phyloP scores from a whole-genome alignment of 1,140 invertebrate genomes.

The Maconellicoccus hirsutus region DNA sequence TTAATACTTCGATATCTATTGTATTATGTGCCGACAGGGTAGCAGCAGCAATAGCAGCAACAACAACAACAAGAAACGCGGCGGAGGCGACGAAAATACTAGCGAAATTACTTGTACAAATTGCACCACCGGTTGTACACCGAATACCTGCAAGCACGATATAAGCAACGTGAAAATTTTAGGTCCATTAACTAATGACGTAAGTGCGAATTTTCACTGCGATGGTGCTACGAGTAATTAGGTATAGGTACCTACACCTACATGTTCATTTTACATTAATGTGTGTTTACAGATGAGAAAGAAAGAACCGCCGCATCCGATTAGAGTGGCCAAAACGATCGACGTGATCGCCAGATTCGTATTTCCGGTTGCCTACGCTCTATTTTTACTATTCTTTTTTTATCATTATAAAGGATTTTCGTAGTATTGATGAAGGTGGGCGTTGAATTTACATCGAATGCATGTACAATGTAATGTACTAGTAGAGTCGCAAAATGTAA shows the following conservation, averaged over 20 bases:
- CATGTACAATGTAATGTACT: too few relatives aligned
- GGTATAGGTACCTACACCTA: too few relatives aligned
- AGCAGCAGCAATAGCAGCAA: not conserved
- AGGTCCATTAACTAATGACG: not conserved
- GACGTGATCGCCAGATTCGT: slow-evolving; percentile 86
- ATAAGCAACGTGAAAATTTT: not conserved
- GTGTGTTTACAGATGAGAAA: slow-evolving; percentile 54
- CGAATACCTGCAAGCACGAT: not conserved
- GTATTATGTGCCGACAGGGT: not conserved
- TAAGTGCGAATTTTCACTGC: not conserved
- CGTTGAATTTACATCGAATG: too few relatives aligned
- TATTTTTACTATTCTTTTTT: slow-evolving; percentile 90
- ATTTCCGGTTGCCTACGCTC: slow-evolving; percentile 79
- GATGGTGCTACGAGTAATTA: too few relatives aligned
- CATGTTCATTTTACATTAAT: too few relatives aligned
- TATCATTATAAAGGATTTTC: slow-evolving; percentile 52
- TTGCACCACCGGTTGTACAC: not conserved
- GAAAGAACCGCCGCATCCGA: slow-evolving; percentile 75
- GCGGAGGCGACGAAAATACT: not conserved
- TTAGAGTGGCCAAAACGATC: slow-evolving; percentile 83
- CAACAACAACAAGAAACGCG: not conserved
- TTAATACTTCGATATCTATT: too few relatives aligned
- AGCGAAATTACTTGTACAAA: slow-evolving; percentile 8
- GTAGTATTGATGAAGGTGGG: not conserved
- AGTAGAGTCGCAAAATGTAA: too few relatives aligned